Base-by-base conservation (phyloP, 1,140 invertebrate genomes). In the Acromyrmex heyeri region DNA sequence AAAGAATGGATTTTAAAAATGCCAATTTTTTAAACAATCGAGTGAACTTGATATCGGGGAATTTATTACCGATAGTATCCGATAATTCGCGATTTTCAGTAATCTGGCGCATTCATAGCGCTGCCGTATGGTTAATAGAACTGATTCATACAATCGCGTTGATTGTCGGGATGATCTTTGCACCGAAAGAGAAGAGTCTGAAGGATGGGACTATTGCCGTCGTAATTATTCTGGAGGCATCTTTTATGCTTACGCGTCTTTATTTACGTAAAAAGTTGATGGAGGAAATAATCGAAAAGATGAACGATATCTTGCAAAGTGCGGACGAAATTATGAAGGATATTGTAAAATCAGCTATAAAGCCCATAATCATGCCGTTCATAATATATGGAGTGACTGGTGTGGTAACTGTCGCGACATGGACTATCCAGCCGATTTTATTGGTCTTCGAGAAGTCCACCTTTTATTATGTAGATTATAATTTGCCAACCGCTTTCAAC, bases 11-110 rank as follows among this genome's bases (percentile, higher is more conserved):
- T 83, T 92, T 92, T 53, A 34, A 30, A 70, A 90, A 48, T n/a
- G 61, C 76, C 3, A 94, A 87, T 76, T 24, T 21, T n/a, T 86
- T 90, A 0, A 92, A 91, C 59, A 59, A 34, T n/a, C n/a, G 76
- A 3, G 18, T 83, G 0, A 91, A 91, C 30, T 14, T 44, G 2
- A 1, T 90, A 0, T 87, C 89, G 8, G 90, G 87, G 0, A 92
- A 92, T 57, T 21, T 87, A n/a, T 53, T 92, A 5, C 89, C 91
- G 0, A 3, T 88, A 10, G 72, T 59, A 0, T 10, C n/a, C 0
- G 16, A 55, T 5, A 34, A 73, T 38, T 81, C 44, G 5, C 64
- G 57, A 7, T 44, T 89, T 27, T 10, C 86, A 3, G 14, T 53
- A 2, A 1, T 24, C 0, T 55, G 67, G 7, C 83, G 53, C 8